Percentiles rank a stretch among this genome's conserved stretches.
These are phyloP conservation scores for Typhlomys cinereus DNA, from an alignment of 2,113 vertebrate species.

Conservation along the genomic window DNA sequence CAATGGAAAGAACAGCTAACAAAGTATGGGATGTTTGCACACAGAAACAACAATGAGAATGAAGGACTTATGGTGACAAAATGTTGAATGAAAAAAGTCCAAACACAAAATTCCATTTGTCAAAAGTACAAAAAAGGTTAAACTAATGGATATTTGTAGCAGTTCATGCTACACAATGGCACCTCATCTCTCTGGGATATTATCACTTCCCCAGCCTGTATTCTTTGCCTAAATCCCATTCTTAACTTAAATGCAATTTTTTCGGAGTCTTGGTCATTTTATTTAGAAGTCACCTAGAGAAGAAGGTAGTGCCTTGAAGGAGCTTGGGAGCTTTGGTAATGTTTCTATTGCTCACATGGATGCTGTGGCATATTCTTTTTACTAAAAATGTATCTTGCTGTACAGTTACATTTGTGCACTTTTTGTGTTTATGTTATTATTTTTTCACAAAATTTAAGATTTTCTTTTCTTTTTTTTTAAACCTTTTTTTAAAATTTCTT, in stretches of 20 bases:
- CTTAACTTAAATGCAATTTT: not conserved
- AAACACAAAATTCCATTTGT: not conserved
- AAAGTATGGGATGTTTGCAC: not conserved
- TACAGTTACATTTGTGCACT: not conserved
- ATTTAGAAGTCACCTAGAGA: not conserved
- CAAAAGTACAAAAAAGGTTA: not conserved
- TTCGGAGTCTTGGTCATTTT: not conserved
- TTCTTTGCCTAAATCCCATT: not conserved
- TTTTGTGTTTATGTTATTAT: conserved; percentile 12
- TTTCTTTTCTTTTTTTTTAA: too few relatives aligned
- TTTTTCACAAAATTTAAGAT: not conserved
- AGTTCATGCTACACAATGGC: not conserved
- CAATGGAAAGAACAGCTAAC: not conserved
- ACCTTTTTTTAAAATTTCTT: too few relatives aligned
- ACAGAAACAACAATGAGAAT: not conserved
- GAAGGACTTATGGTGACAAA: not conserved
- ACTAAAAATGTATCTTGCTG: not conserved
- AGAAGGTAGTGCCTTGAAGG: not conserved
- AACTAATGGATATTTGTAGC: not conserved
- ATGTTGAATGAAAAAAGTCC: too few relatives aligned
- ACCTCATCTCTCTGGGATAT: not conserved
- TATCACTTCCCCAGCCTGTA: not conserved
- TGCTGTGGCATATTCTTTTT: not conserved
- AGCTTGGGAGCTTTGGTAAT: not conserved
- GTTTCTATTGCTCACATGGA: not conserved